Evolutionary conservation across 1,140 invertebrate species (phyloP).

Genomic region (Cephus cinctus): DNA sequence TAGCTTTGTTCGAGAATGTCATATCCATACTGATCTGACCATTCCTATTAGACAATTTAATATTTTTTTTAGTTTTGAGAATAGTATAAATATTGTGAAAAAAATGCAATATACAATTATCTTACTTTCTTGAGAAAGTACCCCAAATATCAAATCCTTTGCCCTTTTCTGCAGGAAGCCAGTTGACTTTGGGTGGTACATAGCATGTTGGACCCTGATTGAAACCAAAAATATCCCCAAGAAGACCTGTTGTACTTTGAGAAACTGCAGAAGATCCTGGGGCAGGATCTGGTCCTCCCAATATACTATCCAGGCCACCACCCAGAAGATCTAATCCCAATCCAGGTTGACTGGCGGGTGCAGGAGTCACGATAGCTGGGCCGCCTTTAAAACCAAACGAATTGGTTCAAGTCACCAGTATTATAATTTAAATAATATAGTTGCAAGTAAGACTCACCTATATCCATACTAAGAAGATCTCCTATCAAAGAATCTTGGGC

Average conservation of each 20-base stretch:
- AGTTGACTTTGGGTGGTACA: constrained; percentile 82
- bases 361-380: constrained; percentile 55
- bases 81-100: not conserved
- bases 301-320: constrained; percentile 49
- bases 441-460: constrained; percentile 60
- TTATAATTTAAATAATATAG: not conserved
- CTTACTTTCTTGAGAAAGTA: constrained; percentile 81
- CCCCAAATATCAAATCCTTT: constrained; percentile 98
- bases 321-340: constrained; percentile 82
- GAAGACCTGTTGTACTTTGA: constrained; percentile 66
- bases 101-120: constrained; percentile 6
- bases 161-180: constrained; percentile 92
- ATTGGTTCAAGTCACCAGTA: constrained; percentile 21
- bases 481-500: constrained; percentile 94
- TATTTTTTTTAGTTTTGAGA: not conserved
- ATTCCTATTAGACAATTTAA: constrained; percentile 56
- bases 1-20: constrained; percentile 95
- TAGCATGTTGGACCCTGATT: constrained; percentile 66
- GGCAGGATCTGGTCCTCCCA: constrained; percentile 45
- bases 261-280: constrained; percentile 46
- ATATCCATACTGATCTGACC: constrained; percentile 94
- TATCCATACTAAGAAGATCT: constrained; percentile 95
- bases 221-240: constrained; percentile 91
- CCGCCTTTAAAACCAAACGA: constrained; percentile 36
- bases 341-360: constrained; percentile 57